These are phyloP conservation scores for Triops cancriformis DNA, from an alignment of 1,140 invertebrate genomes.

Conservation along the genomic window DNA sequence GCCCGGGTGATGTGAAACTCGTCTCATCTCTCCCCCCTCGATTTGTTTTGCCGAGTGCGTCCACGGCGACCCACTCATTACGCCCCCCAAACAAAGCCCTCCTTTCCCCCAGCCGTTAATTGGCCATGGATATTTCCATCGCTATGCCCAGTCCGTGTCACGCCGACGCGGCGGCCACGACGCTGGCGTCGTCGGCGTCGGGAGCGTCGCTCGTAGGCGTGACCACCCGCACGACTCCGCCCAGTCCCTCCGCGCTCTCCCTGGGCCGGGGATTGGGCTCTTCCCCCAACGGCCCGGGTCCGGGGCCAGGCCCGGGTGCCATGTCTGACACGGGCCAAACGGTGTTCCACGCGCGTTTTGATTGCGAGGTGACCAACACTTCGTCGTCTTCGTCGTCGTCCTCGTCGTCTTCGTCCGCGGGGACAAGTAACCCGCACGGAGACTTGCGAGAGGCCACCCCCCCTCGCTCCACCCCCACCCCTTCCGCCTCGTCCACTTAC, in stretches of 20 bases:
- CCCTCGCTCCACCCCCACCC: neutral
- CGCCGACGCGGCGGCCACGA: constrained; percentile 14
- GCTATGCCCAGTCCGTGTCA: constrained; percentile 26
- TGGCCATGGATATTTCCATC: constrained; percentile 26
- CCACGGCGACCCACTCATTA: too few species aligned
- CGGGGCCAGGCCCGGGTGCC: neutral
- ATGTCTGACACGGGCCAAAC: constrained; percentile 25
- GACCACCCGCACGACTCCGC: constrained; percentile 5
- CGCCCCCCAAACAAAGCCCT: too few species aligned
- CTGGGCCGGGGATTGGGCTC: neutral
- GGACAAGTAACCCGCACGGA: neutral
- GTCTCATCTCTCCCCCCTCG: neutral
- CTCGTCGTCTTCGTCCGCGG: too few species aligned
- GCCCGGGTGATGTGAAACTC: neutral
- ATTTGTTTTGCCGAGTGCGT: neutral
- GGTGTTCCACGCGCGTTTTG: constrained; percentile 24
- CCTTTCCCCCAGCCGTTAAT: neutral
- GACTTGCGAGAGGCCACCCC: neutral
- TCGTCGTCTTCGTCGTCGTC: neutral
- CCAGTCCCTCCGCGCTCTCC: neutral
- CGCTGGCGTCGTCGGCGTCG: constrained; percentile 20
- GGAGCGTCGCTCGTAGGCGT: constrained; percentile 17
- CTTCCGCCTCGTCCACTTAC: neutral
- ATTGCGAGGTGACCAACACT: constrained; percentile 20
- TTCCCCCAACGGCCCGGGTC: neutral